Evolutionary conservation across 2,797 vertebrate genomes (phyloP).

Genomic region (Pteropus rufus): DNA sequence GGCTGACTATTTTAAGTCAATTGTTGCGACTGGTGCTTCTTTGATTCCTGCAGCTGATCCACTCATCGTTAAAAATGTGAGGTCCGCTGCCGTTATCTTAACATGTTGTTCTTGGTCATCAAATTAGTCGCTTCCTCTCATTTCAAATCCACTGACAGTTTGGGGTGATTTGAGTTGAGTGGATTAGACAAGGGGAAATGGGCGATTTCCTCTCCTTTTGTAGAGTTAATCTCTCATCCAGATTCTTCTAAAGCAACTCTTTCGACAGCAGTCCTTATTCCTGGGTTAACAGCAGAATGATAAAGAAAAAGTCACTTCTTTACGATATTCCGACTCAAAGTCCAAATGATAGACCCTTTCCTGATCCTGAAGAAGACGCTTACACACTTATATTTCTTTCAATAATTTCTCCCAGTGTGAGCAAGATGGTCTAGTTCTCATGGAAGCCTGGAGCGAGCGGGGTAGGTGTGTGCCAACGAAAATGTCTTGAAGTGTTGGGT

Average conservation of each 20-base stretch:
- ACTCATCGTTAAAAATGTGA: background rate
- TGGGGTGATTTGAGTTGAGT: constrained; percentile 56
- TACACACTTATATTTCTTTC: constrained; percentile 41
- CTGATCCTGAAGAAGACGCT: constrained; percentile 29
- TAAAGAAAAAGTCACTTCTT: background rate
- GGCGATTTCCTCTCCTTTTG: constrained; percentile 63
- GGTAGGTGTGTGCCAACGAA: background rate
- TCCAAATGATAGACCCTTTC: constrained; percentile 60
- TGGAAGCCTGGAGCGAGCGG: background rate
- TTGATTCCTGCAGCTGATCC: background rate
- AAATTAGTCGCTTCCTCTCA: constrained; percentile 48
- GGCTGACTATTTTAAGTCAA: background rate
- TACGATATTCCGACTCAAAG: background rate
- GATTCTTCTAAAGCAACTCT: constrained; percentile 40
- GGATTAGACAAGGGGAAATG: constrained; percentile 67
- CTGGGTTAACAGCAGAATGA: background rate
- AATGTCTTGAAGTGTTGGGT: background rate
- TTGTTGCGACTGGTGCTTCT: background rate
- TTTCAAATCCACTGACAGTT: constrained; percentile 50
- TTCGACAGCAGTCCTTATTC: constrained; percentile 2
- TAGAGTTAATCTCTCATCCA: constrained; percentile 53
- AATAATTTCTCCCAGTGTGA: constrained; percentile 33
- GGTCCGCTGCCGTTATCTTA: constrained; percentile 39
- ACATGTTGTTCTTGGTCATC: constrained; percentile 43
- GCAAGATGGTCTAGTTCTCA: constrained; percentile 3